Percentiles rank a stretch among this genome's conserved stretches.
Evolutionary conservation across 2,113 vertebrate species (phyloP).

Genomic region (Oreochromis aureus): DNA sequence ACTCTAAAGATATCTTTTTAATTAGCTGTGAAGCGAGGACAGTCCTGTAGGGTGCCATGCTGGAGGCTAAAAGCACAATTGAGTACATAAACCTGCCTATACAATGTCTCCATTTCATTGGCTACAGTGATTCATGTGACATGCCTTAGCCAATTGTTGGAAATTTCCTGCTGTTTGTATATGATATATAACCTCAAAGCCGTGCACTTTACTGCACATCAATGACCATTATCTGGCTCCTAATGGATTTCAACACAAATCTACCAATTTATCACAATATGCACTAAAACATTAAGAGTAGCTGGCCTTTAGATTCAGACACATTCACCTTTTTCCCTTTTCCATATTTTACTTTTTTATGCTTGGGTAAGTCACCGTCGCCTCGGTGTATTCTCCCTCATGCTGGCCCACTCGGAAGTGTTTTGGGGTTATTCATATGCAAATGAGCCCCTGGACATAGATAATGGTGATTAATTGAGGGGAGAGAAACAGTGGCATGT

Average conservation of each 20-base stretch:
- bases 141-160: slow-evolving; percentile 14
- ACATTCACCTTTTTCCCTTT: slow-evolving; percentile 28
- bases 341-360: slow-evolving; percentile 45
- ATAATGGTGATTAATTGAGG: slow-evolving; percentile 74
- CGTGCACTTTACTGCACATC: slow-evolving; percentile 28
- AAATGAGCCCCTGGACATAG: slow-evolving; percentile 71
- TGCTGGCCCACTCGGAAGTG: slow-evolving; percentile 49
- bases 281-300: slow-evolving; percentile 32
- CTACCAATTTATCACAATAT: slow-evolving; percentile 55
- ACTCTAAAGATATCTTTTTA: slow-evolving; percentile 49
- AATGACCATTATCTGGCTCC: slow-evolving; percentile 29
- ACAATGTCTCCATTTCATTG: slow-evolving; percentile 57
- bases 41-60: slow-evolving; percentile 49
- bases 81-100: slow-evolving; percentile 52
- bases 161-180: slow-evolving; percentile 42
- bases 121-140: slow-evolving; percentile 57
- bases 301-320: slow-evolving; percentile 43
- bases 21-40: slow-evolving; percentile 52
- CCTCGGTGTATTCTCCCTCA: slow-evolving; percentile 27
- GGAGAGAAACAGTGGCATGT: slow-evolving; percentile 64
- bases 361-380: slow-evolving; percentile 26
- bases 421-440: slow-evolving; percentile 70
- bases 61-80: slow-evolving; percentile 54
- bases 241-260: slow-evolving; percentile 39
- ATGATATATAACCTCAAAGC: slow-evolving; percentile 24